Base-by-base conservation (phyloP, 1,140 invertebrate genomes). In the Drosophila kikkawai region DNA sequence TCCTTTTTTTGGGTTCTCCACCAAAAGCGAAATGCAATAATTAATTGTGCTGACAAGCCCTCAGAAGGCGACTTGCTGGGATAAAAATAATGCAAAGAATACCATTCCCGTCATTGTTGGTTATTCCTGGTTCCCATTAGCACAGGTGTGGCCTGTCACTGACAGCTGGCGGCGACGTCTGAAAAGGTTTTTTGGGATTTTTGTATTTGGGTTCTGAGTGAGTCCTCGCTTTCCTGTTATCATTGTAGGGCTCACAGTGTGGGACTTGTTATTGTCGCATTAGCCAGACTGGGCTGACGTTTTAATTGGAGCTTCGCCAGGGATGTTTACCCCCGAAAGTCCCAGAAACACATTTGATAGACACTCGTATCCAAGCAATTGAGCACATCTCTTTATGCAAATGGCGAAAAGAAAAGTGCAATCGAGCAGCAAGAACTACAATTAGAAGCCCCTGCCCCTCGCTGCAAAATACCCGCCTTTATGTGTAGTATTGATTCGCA, bases 91-190 rank as follows among this genome's bases (percentile, higher is more conserved):
- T 47, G 50, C 66, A 53, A 42, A 65, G 55, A 26, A 56, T 34
- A 17, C n/a, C 53, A 53, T 51, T 22, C 34, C 32, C 34, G 22
- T 29, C 29, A 45, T 70, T 70, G 67, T 68, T 51, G 34, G 19
- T 7, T 51, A 45, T 45, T 56, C 47, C 19, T 48, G 47, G 3
- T 7, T 19, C 41, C 71, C 76, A 71, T 79, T 79, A 65, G 75
- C 58, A 37, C 76, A 86, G 84, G 79, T 82, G 83, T 76, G 75
- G 67, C 80, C 73, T 87, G 82, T 45, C 55, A 87, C 32, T 82
- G 83, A 76, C 83, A 86, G 80, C 51, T 39, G 34, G 36, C 47
- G 36, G 59, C 17, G 11, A 11, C 8, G 48, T 26, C 32, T 11
- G 19, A 60, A 77, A 68, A 53, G 74, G 75, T 67, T 77, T 77